These are phyloP conservation scores for Athalia circularis DNA, from an alignment of 2,888 invertebrate genomes.

Conservation along the genomic window DNA sequence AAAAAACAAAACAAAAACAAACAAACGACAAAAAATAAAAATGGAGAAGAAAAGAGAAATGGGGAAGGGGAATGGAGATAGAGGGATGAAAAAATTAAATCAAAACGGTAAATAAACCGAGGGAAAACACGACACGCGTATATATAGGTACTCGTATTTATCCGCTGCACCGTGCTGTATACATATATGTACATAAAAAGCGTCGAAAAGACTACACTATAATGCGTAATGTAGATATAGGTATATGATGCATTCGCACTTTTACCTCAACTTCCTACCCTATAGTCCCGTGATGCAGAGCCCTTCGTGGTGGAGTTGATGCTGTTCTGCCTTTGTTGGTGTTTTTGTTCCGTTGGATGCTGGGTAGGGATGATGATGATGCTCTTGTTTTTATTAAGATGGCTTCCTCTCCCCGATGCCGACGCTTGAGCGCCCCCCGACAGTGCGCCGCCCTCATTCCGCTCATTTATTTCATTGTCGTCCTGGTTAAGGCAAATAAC, in stretches of 20 bases:
- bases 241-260: too few relatives aligned
- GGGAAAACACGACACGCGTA: too few relatives aligned
- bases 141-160: too few relatives aligned
- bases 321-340: slow-evolving; percentile 29
- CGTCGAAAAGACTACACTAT: too few relatives aligned
- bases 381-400: slow-evolving; percentile 45
- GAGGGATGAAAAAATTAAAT: too few relatives aligned
- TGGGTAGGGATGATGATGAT: background rate
- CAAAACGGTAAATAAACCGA: too few relatives aligned
- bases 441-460: slow-evolving; percentile 40
- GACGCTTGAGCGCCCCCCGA: slow-evolving; percentile 11
- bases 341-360: background rate
- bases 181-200: too few relatives aligned
- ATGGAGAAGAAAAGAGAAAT: slow-evolving; percentile 16
- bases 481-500: slow-evolving; percentile 46
- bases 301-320: background rate
- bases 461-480: slow-evolving; percentile 49
- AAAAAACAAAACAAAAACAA: background rate
- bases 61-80: background rate
- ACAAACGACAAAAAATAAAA: slow-evolving; percentile 16
- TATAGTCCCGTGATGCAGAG: too few relatives aligned
- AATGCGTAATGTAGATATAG: too few relatives aligned
- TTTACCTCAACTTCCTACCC: too few relatives aligned
- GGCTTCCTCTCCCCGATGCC: slow-evolving; percentile 24
- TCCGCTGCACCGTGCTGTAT: too few relatives aligned